Base-by-base conservation (phyloP, 2,888 invertebrate genomes). In the Globia sparganii region DNA sequence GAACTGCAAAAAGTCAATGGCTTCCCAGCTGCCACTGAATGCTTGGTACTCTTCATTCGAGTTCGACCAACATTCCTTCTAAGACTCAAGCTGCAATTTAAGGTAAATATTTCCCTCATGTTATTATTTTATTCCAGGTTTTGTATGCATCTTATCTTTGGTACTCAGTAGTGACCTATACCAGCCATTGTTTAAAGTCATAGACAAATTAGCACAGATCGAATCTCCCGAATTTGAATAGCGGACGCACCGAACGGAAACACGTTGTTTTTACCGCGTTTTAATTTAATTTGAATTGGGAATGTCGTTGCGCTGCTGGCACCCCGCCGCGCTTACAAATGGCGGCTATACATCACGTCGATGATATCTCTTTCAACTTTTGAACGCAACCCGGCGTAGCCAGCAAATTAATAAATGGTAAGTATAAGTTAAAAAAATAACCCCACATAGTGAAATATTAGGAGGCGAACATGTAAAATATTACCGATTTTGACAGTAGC, bases 281-380 rank as follows among this genome's bases (percentile, higher is more conserved):
- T 95, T 96, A 96, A 96, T 96, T 96, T 96, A 96, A 96, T 95
- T 96, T 93, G 93, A 95, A 95, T 95, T 95, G 88, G 93, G 94
- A 94, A 95, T 94, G 94, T 95, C 94, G 94, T 92, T 91, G 91
- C 90, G 89, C 91, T 92, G 91, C 92, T 90, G 86, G 93, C 93
- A 91, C 94, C 96, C 96, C 93, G 94, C 93, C 86, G 94, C 91
- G 95, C 90, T 94, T 92, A 96, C 96, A 95, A 96, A 96, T 96
- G 95, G 94, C 93, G 91, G 92, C 94, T 91, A 96, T 96, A 94
- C 95, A 96, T 96, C 96, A 96, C 93, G 89, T 88, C 93, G 96
- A 96, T 96, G 96, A 96, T 96, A 96, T 96, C 96, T 96, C 94
- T 95, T 96, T 96, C 95, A 95, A 94, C 94, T 95, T 95, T 94